Percentiles rank a stretch among this genome's conserved stretches.
These are phyloP conservation scores for Coreoperca whiteheadi DNA, from an alignment of 2,113 vertebrate genomes.

Conservation along the genomic window DNA sequence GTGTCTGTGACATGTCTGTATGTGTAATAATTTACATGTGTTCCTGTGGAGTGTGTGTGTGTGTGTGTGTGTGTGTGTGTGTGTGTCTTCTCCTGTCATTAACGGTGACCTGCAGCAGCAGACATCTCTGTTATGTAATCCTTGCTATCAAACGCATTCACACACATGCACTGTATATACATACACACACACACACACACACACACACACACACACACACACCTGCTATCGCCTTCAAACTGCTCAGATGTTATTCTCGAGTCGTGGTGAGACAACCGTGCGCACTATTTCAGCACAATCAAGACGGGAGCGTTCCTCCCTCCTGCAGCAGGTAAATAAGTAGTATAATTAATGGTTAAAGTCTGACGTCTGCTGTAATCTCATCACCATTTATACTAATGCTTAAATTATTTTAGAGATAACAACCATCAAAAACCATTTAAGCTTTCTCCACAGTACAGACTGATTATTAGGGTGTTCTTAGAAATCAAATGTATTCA, in stretches of 20 bases:
- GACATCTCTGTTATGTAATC: constrained; percentile 72
- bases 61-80: constrained; percentile 35
- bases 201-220: constrained; percentile 31
- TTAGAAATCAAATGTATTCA: not conserved
- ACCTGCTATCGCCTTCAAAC: constrained; percentile 32
- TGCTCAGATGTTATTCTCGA: constrained; percentile 54
- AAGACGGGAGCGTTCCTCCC: constrained; percentile 18
- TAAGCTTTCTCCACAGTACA: not conserved
- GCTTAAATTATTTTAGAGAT: constrained; percentile 21
- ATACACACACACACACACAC: constrained; percentile 17
- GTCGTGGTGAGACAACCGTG: constrained; percentile 45
- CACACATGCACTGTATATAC: constrained; percentile 34
- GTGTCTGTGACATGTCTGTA: constrained; percentile 9
- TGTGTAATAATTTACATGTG: constrained; percentile 44
- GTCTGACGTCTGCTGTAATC: not conserved
- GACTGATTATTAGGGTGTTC: not conserved
- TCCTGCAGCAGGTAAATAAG: constrained; percentile 30
- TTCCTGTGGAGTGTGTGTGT: constrained; percentile 20
- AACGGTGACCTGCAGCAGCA: constrained; percentile 74
- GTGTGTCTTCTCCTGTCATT: constrained; percentile 61
- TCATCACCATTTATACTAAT: constrained; percentile 22
- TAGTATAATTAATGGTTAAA: constrained; percentile 34
- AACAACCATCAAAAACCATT: constrained; percentile 10
- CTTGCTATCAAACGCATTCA: constrained; percentile 64
- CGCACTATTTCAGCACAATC: constrained; percentile 32